Percentiles rank a stretch among this genome's conserved stretches.
Evolutionary conservation across 2,797 vertebrate genomes (phyloP).

Genomic region (Nothura maculosa): DNA sequence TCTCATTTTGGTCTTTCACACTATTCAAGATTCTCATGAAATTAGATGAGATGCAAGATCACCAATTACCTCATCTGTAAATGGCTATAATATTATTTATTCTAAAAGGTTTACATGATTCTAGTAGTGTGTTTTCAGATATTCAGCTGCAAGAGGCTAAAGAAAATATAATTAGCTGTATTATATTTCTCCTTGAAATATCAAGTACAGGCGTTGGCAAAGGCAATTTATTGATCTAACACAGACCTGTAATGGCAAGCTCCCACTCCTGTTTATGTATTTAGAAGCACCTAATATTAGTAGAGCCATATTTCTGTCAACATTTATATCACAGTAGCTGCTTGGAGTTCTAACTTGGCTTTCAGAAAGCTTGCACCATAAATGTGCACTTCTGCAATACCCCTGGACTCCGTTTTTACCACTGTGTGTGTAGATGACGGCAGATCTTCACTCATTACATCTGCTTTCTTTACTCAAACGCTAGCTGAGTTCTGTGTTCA

Average conservation of each 20-base stretch:
- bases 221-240: not conserved
- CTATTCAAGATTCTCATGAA: not conserved
- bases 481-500: not conserved
- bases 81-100: constrained; percentile 11
- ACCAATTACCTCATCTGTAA: constrained; percentile 4
- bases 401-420: not conserved
- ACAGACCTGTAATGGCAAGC: not conserved
- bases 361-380: not conserved
- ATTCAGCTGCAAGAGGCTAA: not conserved
- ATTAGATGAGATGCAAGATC: not conserved
- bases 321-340: not conserved
- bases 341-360: not conserved
- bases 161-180: constrained; percentile 10
- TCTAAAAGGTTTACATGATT: not conserved
- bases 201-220: not conserved
- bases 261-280: not conserved
- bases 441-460: not conserved
- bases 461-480: not conserved
- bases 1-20: not conserved
- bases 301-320: not conserved
- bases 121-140: constrained; percentile 2
- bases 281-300: not conserved
- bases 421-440: not conserved
- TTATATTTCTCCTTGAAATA: constrained; percentile 22
- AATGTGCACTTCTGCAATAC: not conserved